phyloP scores from a whole-genome alignment of 1,140 invertebrate genomes.

The Charaxes varanes region DNA sequence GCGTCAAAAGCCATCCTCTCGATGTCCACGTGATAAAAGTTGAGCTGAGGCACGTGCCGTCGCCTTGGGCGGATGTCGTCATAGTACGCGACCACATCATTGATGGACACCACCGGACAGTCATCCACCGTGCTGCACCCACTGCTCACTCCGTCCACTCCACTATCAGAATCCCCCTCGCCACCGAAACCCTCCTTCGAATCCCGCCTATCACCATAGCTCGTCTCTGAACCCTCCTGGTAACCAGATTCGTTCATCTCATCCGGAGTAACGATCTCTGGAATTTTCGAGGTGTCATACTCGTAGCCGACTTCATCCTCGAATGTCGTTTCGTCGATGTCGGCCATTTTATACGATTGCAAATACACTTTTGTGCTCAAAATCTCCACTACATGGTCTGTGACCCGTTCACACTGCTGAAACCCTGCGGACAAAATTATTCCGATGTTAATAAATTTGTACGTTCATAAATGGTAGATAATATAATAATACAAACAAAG shows the following conservation, averaged over 20 bases:
- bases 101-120: slow-evolving; percentile 70
- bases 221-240: slow-evolving; percentile 58
- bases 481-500: too few relatives aligned
- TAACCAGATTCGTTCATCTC: slow-evolving; percentile 65
- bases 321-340: slow-evolving; percentile 40
- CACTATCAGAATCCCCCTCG: slow-evolving; percentile 58
- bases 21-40: slow-evolving; percentile 63
- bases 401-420: slow-evolving; percentile 33
- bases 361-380: slow-evolving; percentile 20
- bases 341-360: slow-evolving; percentile 39
- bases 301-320: slow-evolving; percentile 59
- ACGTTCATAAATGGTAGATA: too few relatives aligned
- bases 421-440: slow-evolving; percentile 42
- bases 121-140: slow-evolving; percentile 60
- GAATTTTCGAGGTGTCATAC: slow-evolving; percentile 55
- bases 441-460: too few relatives aligned
- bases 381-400: slow-evolving; percentile 58
- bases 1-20: slow-evolving; percentile 61
- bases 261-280: slow-evolving; percentile 58
- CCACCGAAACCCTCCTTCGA: slow-evolving; percentile 60
- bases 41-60: slow-evolving; percentile 79
- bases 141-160: slow-evolving; percentile 60
- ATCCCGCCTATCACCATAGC: slow-evolving; percentile 54
- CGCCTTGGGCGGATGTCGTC: slow-evolving; percentile 59
- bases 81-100: slow-evolving; percentile 70